Base-by-base conservation (phyloP, 1,140 invertebrate species). In the Papilio glaucus region DNA sequence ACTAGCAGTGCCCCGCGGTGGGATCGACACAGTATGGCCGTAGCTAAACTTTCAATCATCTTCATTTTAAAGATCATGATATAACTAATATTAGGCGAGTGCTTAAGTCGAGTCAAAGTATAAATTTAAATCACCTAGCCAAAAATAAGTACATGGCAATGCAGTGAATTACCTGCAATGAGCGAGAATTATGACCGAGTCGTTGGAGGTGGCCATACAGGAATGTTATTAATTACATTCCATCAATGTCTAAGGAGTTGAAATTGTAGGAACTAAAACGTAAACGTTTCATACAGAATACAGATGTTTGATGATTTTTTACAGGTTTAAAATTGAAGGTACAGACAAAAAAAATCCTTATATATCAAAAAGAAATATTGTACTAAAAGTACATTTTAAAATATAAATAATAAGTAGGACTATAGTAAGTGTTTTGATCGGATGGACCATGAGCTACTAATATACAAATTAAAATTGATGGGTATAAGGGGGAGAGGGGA, bases 381-480 rank as follows among this genome's bases (percentile, higher is more conserved):
- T n/a, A n/a, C n/a, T n/a, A n/a, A n/a, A n/a, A n/a, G n/a, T n/a
- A n/a, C n/a, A n/a, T n/a, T n/a, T n/a, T n/a, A n/a, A n/a, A n/a
- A n/a, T n/a, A n/a, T n/a, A n/a, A n/a, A n/a, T n/a, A n/a, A n/a
- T n/a, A n/a, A n/a, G n/a, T n/a, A n/a, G n/a, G 67, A 76, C 57
- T 74, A 74, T 37, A 78, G 72, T 18, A 75, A 78, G 39, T 73
- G 70, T n/a, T 78, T 75, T 21, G 76, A 78, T 39, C 15, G 68
- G 53, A 75, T 75, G 26, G 37, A 72, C 37, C 67, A 72, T 41
- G n/a, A 39, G 13, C 12, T 76, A 4, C 24, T 70, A 8, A 4
- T 76, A n/a, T 18, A n/a, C 12, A 72, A 70, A 26, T n/a, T 72
- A 10, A 13, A 39, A 8, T 8, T 37, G 0, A 45, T 53, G 4